Evolutionary conservation across 2,888 invertebrate species (phyloP).

Genomic region (Cinara cedri): DNA sequence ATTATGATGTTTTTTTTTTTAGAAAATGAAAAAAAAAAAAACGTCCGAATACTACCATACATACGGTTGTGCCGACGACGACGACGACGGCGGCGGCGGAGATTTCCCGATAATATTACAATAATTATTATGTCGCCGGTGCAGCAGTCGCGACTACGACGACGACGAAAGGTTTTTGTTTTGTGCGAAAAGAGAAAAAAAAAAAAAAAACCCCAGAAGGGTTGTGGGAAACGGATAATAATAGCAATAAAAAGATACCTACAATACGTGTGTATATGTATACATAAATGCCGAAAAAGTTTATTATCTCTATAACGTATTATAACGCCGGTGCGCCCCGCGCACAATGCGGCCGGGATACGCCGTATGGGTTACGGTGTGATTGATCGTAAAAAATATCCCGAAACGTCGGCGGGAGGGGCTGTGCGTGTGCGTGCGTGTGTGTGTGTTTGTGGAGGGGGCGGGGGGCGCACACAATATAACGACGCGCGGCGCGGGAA

Average conservation of each 20-base stretch:
- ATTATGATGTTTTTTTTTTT: constrained; percentile 25
- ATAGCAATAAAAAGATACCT: constrained; percentile 1
- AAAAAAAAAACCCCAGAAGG: background rate
- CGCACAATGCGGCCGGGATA: too few species aligned
- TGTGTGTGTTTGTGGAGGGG: too few species aligned
- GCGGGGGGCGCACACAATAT: too few species aligned
- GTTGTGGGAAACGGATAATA: constrained; percentile 23
- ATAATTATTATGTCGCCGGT: background rate
- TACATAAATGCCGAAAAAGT: too few species aligned
- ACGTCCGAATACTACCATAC: background rate
- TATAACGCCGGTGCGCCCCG: too few species aligned
- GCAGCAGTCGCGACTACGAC: background rate
- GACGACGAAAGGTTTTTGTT: constrained; percentile 10
- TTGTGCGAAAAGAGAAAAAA: background rate
- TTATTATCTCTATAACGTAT: too few species aligned
- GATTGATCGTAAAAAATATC: background rate
- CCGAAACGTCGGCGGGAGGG: too few species aligned
- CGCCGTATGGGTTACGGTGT: too few species aligned
- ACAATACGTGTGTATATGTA: too few species aligned
- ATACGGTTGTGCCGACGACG: background rate
- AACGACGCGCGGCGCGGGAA: too few species aligned
- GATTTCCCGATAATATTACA: constrained; percentile 30
- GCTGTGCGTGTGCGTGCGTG: too few species aligned
- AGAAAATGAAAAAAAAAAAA: background rate
- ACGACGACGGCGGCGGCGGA: constrained; percentile 1